phyloP scores from a whole-genome alignment of 1,140 invertebrate genomes.

The Caenorhabditis brenneri region DNA sequence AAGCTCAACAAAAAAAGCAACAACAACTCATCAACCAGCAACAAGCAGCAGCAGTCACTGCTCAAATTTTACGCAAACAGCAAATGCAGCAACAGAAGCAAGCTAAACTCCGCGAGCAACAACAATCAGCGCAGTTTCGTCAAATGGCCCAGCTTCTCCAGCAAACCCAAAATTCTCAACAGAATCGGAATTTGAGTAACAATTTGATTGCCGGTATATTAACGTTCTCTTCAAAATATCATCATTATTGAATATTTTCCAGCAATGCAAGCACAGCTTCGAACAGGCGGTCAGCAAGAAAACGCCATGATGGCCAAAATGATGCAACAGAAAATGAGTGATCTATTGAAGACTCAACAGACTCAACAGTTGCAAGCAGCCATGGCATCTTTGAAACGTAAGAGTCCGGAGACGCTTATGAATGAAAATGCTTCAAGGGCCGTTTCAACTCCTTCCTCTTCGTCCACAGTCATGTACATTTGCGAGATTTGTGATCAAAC shows the following conservation, averaged over 20 bases:
- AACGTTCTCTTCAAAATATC: too few species aligned
- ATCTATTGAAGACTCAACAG: neutral
- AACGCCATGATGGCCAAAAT: conserved; percentile 9
- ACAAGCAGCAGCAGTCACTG: conserved; percentile 7
- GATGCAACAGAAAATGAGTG: neutral
- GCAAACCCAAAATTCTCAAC: neutral
- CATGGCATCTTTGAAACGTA: neutral
- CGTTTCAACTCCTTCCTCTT: neutral
- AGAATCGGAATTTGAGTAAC: conserved; percentile 31
- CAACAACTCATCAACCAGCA: conserved; percentile 34
- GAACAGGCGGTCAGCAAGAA: neutral
- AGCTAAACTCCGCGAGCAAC: conserved; percentile 40
- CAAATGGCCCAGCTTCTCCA: conserved; percentile 28
- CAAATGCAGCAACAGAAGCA: too few species aligned
- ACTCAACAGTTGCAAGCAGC: neutral
- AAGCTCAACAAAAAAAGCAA: conserved; percentile 45
- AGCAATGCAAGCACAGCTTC: conserved; percentile 11
- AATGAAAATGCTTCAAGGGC: neutral
- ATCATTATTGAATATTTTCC: neutral
- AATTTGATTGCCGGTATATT: conserved; percentile 24
- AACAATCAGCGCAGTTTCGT: neutral
- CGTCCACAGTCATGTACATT: neutral
- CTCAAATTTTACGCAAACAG: neutral
- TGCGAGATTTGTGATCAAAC: conserved; percentile 56
- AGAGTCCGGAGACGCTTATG: neutral